These are phyloP conservation scores for Ips typographus DNA, from an alignment of 1,140 invertebrate genomes.

Conservation along the genomic window DNA sequence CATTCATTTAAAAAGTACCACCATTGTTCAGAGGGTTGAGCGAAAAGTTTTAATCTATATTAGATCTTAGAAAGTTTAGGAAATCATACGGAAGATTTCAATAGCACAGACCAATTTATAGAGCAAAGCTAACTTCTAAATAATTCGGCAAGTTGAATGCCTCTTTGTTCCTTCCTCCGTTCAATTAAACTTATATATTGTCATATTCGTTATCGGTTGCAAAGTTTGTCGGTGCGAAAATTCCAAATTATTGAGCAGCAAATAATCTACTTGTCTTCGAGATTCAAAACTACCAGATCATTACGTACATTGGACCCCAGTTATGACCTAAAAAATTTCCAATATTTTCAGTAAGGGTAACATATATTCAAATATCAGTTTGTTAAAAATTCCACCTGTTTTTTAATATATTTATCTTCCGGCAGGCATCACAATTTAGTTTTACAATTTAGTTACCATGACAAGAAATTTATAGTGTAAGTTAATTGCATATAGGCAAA, in stretches of 20 bases:
- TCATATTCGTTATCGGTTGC: background rate
- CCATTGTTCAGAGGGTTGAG: slow-evolving; percentile 4
- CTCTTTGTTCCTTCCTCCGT: background rate
- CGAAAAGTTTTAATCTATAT: slow-evolving; percentile 7
- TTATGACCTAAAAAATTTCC: too few species aligned
- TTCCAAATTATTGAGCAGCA: too few species aligned
- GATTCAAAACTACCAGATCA: too few species aligned
- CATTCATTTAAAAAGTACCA: background rate
- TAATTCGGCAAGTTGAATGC: slow-evolving; percentile 13
- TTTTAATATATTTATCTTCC: background rate
- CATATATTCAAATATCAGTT: too few species aligned
- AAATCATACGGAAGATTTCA: slow-evolving; percentile 23
- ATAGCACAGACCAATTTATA: slow-evolving; percentile 5
- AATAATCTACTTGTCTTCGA: background rate
- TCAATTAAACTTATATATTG: slow-evolving; percentile 1
- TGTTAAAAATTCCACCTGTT: too few species aligned
- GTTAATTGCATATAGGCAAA: too few species aligned
- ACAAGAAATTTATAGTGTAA: too few species aligned
- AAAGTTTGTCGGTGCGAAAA: background rate
- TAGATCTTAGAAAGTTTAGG: slow-evolving; percentile 6
- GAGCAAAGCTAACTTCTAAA: slow-evolving; percentile 9
- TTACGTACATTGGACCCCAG: too few species aligned
- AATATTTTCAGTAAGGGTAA: too few species aligned
- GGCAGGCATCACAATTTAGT: background rate
- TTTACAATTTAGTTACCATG: background rate